Conservation (phyloP, 2,888 invertebrate species). For the Cantharis nigra region DNA sequence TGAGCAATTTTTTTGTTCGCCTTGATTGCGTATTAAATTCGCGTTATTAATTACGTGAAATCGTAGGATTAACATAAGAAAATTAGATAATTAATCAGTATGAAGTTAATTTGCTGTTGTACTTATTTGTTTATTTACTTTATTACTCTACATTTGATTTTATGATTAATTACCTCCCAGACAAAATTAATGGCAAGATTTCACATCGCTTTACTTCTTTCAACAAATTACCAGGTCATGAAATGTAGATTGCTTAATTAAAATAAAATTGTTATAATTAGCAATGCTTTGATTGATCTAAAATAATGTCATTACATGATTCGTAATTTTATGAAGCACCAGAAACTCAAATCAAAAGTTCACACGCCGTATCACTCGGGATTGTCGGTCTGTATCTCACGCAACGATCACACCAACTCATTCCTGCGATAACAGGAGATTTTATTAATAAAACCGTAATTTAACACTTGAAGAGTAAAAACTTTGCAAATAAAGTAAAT, state of each 20-base stretch:
- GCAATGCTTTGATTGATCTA: not conserved
- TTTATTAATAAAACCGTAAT: slow-evolving; percentile 22
- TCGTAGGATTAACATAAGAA: slow-evolving; percentile 21
- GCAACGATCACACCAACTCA: not conserved
- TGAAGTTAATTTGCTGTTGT: not conserved
- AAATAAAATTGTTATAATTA: not conserved
- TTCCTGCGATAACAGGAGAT: not conserved
- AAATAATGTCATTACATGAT: not conserved
- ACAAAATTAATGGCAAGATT: not conserved
- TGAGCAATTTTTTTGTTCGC: slow-evolving; percentile 6
- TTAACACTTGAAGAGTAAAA: slow-evolving; percentile 20
- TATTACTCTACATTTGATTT: not conserved
- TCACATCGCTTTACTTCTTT: not conserved
- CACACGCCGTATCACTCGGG: not conserved
- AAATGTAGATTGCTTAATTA: not conserved
- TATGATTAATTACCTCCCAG: not conserved
- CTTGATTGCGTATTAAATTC: slow-evolving; percentile 19
- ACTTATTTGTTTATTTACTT: slow-evolving; percentile 2
- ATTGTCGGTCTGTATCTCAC: not conserved
- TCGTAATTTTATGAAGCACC: not conserved
- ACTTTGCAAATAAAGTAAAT: slow-evolving; percentile 29
- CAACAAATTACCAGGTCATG: not conserved
- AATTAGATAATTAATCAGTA: slow-evolving; percentile 24
- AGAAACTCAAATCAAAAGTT: not conserved
- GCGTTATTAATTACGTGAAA: slow-evolving; percentile 18